These are phyloP conservation scores for Pollenia angustigena DNA, from an alignment of 2,888 invertebrate species.

Conservation along the genomic window DNA sequence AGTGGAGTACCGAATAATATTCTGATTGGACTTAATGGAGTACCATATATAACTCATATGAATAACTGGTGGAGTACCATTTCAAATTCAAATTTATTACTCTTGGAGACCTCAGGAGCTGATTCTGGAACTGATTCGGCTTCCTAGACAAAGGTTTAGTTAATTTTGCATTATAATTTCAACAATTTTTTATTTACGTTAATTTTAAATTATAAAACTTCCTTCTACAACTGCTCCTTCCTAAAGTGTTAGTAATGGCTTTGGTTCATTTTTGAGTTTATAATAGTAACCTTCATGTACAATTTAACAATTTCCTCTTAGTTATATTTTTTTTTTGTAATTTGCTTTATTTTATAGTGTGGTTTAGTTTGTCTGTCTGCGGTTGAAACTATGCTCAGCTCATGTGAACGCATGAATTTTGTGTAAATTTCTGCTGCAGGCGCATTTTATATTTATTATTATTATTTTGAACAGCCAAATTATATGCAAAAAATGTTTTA, in stretches of 20 bases:
- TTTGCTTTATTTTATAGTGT: constrained; percentile 60
- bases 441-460: constrained; percentile 51
- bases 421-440: constrained; percentile 54
- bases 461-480: constrained; percentile 43
- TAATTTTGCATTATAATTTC: no score
- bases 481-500: background rate
- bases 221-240: background rate
- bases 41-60: no score
- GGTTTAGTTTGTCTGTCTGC: constrained; percentile 74
- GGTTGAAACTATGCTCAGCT: constrained; percentile 58
- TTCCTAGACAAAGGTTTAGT: no score
- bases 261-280: constrained; percentile 7
- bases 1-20: no score
- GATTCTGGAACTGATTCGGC: no score
- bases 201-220: constrained; percentile 3
- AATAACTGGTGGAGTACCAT: no score
- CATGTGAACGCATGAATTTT: constrained; percentile 61
- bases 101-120: no score
- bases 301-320: constrained; percentile 59
- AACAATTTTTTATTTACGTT: background rate
- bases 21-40: no score
- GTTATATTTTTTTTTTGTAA: constrained; percentile 16
- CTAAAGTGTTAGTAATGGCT: constrained; percentile 2
- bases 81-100: no score
- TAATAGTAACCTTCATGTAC: constrained; percentile 54